These are phyloP conservation scores for Caenorhabditis sp. DNA, from an alignment of 2,888 invertebrate genomes.

Conservation along the genomic window DNA sequence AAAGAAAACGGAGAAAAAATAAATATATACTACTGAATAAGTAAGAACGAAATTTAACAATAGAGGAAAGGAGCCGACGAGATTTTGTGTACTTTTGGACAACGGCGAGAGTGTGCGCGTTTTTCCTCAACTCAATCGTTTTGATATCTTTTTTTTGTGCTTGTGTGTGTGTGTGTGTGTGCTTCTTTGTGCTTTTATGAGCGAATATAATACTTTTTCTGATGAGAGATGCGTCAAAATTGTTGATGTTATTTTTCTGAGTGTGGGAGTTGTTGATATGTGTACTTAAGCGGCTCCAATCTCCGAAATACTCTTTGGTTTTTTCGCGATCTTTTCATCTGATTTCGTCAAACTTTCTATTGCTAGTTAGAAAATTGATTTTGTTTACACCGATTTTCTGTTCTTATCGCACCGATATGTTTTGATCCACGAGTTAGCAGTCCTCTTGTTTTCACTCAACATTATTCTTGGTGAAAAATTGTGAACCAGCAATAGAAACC, in stretches of 20 bases:
- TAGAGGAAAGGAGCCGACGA: neutral
- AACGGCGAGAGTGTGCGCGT: neutral
- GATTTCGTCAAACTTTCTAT: too few relatives aligned
- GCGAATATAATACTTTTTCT: neutral
- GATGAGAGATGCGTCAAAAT: neutral
- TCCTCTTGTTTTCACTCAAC: too few relatives aligned
- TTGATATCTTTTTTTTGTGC: neutral
- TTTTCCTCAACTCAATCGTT: neutral
- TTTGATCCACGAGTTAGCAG: too few relatives aligned
- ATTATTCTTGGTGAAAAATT: too few relatives aligned
- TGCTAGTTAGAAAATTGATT: too few relatives aligned
- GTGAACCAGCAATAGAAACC: too few relatives aligned
- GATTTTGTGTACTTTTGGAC: neutral
- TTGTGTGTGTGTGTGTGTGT: neutral
- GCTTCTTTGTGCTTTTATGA: neutral
- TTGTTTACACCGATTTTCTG: too few relatives aligned
- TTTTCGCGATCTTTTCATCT: slow-evolving; percentile 7
- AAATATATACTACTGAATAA: neutral
- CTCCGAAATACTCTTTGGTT: neutral
- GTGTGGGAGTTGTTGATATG: neutral
- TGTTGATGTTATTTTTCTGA: neutral
- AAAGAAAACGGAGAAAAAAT: neutral
- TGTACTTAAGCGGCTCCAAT: neutral
- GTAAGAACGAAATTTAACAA: neutral
- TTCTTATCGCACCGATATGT: too few relatives aligned